A percentile compares a stretch with the other conserved stretches of the same genome.
These are phyloP conservation scores for Hermaeophaga mercurialis DNA, from an alignment of 2,888 invertebrate genomes.

Conservation along the genomic window DNA sequence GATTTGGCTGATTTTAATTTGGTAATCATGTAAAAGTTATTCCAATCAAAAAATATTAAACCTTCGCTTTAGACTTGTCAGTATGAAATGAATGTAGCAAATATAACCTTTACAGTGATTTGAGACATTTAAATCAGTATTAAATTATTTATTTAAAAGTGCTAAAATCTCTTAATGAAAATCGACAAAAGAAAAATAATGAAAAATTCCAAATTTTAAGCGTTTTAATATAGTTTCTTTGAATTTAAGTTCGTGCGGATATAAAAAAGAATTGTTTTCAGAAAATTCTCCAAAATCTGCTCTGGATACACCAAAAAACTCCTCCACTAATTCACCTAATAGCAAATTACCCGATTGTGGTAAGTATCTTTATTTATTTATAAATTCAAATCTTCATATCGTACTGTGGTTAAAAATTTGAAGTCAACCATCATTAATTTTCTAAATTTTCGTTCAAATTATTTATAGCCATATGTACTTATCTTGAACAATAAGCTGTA, in stretches of 20 bases:
- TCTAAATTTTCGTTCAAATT: no score
- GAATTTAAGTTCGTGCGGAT: background rate
- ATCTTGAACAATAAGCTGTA: no score
- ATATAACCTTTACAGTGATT: background rate
- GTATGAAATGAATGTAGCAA: background rate
- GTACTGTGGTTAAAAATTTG: no score
- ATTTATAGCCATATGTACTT: no score
- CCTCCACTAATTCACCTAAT: slow-evolving; percentile 19
- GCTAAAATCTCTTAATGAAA: background rate
- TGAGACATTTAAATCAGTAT: background rate
- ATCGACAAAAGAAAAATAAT: background rate
- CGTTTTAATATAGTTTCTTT: background rate
- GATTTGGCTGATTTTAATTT: no score
- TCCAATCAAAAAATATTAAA: no score
- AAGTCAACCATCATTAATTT: no score
- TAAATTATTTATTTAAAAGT: background rate
- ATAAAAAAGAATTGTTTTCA: background rate
- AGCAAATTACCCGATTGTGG: background rate
- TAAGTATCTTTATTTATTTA: background rate
- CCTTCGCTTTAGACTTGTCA: no score
- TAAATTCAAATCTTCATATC: no score
- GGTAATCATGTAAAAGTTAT: no score
- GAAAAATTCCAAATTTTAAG: background rate
- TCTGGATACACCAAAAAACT: slow-evolving; percentile 24
- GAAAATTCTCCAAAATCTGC: slow-evolving; percentile 1